A percentile compares a stretch with the other conserved stretches of the same genome.
These are phyloP conservation scores for Narcine bancroftii DNA, from an alignment of 2,113 vertebrate species.

Conservation along the genomic window DNA sequence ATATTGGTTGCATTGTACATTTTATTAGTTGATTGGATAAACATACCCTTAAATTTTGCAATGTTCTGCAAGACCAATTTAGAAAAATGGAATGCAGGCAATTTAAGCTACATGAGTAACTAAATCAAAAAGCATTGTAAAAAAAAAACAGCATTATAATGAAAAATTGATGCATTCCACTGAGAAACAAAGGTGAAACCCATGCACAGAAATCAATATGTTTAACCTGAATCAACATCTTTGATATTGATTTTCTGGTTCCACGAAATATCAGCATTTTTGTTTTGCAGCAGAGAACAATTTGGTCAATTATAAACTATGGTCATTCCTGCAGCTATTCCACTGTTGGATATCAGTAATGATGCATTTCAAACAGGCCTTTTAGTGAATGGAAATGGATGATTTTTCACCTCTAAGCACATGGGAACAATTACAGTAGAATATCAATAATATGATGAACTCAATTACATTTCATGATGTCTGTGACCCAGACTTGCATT, in stretches of 20 bases:
- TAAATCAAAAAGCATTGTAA: neutral
- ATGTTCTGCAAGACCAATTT: neutral
- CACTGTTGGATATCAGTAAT: neutral
- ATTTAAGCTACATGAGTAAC: neutral
- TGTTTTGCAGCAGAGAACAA: constrained; percentile 1
- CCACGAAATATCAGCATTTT: constrained; percentile 1
- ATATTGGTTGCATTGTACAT: neutral
- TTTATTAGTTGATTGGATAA: neutral
- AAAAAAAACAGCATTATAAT: neutral
- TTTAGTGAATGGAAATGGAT: neutral
- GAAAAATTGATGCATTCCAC: neutral
- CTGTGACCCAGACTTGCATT: too few relatives aligned
- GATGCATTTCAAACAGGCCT: neutral
- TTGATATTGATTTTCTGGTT: constrained; percentile 31
- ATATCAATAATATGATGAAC: neutral
- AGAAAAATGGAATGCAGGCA: neutral
- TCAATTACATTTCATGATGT: too few relatives aligned
- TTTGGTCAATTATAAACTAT: constrained; percentile 25
- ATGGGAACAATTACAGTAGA: neutral
- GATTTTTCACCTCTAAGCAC: neutral
- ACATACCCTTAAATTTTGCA: neutral
- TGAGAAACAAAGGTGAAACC: neutral
- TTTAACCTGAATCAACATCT: neutral
- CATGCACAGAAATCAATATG: neutral
- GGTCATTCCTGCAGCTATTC: neutral